Percentiles rank a stretch among this genome's conserved stretches.
Conservation (phyloP, 1,140 invertebrate genomes). For the Asobara japonica region DNA sequence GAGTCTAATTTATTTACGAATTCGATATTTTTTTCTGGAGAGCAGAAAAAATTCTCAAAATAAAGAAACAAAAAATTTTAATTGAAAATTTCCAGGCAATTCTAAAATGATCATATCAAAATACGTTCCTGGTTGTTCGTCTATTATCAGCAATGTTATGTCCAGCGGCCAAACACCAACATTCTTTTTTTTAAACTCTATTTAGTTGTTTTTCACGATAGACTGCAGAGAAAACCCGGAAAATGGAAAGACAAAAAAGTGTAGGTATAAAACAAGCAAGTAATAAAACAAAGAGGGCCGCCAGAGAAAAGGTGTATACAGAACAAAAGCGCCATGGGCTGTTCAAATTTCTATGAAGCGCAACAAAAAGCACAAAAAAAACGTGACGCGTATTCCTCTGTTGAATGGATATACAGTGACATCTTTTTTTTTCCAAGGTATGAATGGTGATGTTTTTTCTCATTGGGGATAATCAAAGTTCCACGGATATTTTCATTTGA, state of each 20-base stretch:
- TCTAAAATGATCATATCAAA: too few relatives aligned
- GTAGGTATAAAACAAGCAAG: not conserved
- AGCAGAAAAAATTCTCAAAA: too few relatives aligned
- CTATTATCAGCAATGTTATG: not conserved
- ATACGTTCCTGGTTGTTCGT: too few relatives aligned
- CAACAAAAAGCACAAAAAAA: not conserved
- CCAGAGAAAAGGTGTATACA: not conserved
- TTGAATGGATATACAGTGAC: not conserved
- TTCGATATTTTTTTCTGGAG: too few relatives aligned
- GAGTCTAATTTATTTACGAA: too few relatives aligned
- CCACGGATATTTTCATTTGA: not conserved
- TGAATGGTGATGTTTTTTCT: not conserved
- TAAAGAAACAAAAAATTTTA: too few relatives aligned
- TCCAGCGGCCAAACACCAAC: not conserved
- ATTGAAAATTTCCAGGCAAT: too few relatives aligned
- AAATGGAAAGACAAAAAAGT: not conserved
- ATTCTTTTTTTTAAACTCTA: not conserved
- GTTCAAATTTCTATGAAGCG: not conserved
- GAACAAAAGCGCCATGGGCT: constrained; percentile 6
- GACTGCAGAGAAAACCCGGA: not conserved
- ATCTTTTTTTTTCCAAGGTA: not conserved
- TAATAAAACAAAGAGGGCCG: not conserved
- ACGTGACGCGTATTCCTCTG: not conserved
- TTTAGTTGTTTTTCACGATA: not conserved
- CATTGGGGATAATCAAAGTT: not conserved